Evolutionary conservation across 2,113 vertebrate genomes (phyloP).

Genomic region (Osmerus mordax): DNA sequence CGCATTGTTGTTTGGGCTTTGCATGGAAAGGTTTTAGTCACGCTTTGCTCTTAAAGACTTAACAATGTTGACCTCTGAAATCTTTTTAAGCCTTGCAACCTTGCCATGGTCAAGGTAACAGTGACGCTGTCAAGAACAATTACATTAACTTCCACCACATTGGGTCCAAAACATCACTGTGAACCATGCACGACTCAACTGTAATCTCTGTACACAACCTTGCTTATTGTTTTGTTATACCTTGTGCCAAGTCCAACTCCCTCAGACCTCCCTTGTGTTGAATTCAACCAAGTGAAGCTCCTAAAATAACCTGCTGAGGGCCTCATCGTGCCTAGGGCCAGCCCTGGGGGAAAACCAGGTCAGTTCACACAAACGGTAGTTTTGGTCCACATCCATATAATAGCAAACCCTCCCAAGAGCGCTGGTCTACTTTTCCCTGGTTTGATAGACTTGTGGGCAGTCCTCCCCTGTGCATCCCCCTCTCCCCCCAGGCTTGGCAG

Average conservation of each 20-base stretch:
- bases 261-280: too few species aligned
- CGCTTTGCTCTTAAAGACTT: conserved; percentile 44
- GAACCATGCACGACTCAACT: too few species aligned
- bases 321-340: not conserved
- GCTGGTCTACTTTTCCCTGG: conserved; percentile 14
- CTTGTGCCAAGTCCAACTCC: too few species aligned
- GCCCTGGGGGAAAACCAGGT: not conserved
- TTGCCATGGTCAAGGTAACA: conserved; percentile 19
- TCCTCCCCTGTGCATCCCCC: conserved; percentile 8
- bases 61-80: conserved; percentile 35
- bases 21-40: conserved; percentile 55
- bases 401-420: not conserved
- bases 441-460: conserved; percentile 2
- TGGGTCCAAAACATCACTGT: conserved; percentile 8
- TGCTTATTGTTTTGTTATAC: too few species aligned
- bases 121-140: conserved; percentile 12
- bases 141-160: not conserved
- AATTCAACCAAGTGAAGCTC: too few species aligned
- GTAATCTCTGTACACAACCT: too few species aligned
- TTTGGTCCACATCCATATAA: too few species aligned
- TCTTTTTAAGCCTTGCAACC: not conserved
- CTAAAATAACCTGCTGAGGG: too few species aligned
- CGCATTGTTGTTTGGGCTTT: conserved; percentile 51
- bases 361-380: too few species aligned
- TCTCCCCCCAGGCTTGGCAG: conserved; percentile 23